Conservation (phyloP, 2,797 vertebrate species). For the Poeciliopsis paucimaculata region DNA sequence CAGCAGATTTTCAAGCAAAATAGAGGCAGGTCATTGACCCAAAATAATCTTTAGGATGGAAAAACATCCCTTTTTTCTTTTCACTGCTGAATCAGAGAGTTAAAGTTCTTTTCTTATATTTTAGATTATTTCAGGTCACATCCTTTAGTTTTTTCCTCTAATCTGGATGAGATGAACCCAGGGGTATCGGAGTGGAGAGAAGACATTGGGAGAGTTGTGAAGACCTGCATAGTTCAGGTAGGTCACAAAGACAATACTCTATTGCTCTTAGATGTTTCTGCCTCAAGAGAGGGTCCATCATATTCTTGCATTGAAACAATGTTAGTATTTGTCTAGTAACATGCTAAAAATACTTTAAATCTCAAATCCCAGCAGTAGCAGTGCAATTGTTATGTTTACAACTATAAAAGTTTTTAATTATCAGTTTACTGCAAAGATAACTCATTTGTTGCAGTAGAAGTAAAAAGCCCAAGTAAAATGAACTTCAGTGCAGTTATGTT, state of each 20-base stretch:
- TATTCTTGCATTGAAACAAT: background rate
- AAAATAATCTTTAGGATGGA: background rate
- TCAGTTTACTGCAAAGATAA: constrained; percentile 41
- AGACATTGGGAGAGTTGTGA: constrained; percentile 88
- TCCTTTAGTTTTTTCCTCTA: constrained; percentile 88
- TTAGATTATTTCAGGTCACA: constrained; percentile 91
- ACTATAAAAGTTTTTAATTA: constrained; percentile 16
- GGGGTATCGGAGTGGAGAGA: constrained; percentile 91
- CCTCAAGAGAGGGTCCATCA: background rate
- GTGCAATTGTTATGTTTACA: background rate
- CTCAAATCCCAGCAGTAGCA: background rate
- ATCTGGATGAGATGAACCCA: constrained; percentile 91
- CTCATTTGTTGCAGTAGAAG: constrained; percentile 5
- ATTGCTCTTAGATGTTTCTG: background rate
- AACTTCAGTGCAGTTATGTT: constrained; percentile 41
- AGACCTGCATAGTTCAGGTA: constrained; percentile 88
- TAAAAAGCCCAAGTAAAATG: constrained; percentile 36
- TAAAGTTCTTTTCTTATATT: constrained; percentile 41
- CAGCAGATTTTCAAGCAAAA: constrained; percentile 11
- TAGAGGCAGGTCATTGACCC: constrained; percentile 6
- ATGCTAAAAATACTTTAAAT: background rate
- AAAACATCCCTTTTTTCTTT: background rate
- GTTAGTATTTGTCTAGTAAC: background rate
- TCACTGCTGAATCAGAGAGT: background rate
- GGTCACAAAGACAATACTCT: constrained; percentile 1